phyloP scores from a whole-genome alignment of 2,113 vertebrate genomes.

The Macquaria australasica region DNA sequence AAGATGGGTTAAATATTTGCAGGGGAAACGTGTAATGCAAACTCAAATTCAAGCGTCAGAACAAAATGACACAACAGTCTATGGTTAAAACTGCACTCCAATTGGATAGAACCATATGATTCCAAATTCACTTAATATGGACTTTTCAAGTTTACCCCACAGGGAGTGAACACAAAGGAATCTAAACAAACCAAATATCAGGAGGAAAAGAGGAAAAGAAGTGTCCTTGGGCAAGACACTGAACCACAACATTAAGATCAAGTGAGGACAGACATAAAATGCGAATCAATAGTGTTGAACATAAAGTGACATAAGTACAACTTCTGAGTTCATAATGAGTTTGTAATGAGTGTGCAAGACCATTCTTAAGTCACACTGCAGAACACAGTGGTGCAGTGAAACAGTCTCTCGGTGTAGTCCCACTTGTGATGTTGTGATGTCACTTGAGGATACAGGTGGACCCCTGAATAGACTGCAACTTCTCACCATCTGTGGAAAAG shows the following conservation, averaged over 20 bases:
- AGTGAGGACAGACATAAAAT: slow-evolving; percentile 4
- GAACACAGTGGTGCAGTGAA: background rate
- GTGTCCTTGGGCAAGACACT: no score
- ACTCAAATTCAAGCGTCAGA: background rate
- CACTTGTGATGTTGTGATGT: background rate
- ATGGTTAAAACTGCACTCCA: background rate
- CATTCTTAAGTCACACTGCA: slow-evolving; percentile 6
- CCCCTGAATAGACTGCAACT: background rate
- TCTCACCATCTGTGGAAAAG: slow-evolving; percentile 42
- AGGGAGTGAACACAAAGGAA: background rate
- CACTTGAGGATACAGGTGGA: background rate
- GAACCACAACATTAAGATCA: background rate
- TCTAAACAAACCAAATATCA: background rate
- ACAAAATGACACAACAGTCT: background rate
- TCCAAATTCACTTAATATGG: background rate
- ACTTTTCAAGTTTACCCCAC: background rate
- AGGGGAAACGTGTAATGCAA: background rate
- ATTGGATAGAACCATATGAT: background rate
- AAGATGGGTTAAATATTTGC: no score
- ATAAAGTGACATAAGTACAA: slow-evolving; percentile 42
- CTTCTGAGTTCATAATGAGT: slow-evolving; percentile 10
- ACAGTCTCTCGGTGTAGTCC: background rate
- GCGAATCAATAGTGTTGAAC: slow-evolving; percentile 23
- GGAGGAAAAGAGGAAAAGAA: background rate
- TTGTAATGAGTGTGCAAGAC: slow-evolving; percentile 44